Evolutionary conservation across 2,113 vertebrate species (phyloP).

Genomic region (Perccottus glenii): DNA sequence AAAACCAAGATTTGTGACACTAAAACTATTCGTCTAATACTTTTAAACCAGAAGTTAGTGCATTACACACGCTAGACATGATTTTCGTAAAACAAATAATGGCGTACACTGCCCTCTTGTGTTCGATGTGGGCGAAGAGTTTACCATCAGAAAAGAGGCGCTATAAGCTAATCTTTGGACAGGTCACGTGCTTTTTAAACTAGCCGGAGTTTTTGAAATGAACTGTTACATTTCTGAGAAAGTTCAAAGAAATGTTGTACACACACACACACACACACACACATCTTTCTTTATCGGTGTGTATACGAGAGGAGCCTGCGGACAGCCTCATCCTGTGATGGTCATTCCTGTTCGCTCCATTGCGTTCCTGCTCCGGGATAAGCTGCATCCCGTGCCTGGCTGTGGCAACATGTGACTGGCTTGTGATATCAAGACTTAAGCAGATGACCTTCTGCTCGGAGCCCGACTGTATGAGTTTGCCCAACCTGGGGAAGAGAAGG

Average conservation of each 20-base stretch:
- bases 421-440: conserved; percentile 51
- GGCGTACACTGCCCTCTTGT: conserved; percentile 54
- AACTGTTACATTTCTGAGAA: conserved; percentile 12
- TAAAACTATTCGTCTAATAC: no score
- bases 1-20: no score
- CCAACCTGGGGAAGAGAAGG: conserved; percentile 1
- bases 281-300: not conserved
- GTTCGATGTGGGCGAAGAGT: not conserved
- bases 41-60: no score
- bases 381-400: conserved; percentile 72
- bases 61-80: no score
- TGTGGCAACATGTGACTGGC: conserved; percentile 74
- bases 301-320: conserved; percentile 22
- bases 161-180: not conserved
- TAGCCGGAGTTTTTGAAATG: not conserved
- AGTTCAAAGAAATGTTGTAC: conserved; percentile 11
- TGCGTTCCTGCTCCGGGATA: conserved; percentile 62
- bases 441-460: conserved; percentile 39
- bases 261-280: not conserved
- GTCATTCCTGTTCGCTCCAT: conserved; percentile 63
- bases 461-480: conserved; percentile 15
- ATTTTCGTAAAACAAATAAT: no score
- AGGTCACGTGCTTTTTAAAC: conserved; percentile 18
- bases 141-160: not conserved
- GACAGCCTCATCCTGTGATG: conserved; percentile 72